Evolutionary conservation across 2,113 vertebrate genomes (phyloP).

Genomic region (Ahaetulla prasina): DNA sequence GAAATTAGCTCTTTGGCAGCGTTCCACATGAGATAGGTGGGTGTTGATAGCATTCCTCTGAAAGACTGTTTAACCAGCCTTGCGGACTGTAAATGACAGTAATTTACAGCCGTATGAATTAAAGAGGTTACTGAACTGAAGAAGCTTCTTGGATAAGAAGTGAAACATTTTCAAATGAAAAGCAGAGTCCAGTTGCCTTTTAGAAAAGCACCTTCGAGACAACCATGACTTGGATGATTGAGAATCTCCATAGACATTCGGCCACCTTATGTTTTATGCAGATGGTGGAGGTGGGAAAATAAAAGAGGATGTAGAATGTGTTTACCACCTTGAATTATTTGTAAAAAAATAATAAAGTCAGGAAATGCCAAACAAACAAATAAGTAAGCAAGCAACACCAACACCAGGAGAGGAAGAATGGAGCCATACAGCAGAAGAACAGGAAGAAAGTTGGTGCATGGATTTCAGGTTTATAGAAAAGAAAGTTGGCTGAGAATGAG

Average conservation of each 20-base stretch:
- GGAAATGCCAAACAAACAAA: background rate
- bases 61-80: too few relatives aligned
- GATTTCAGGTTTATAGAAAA: background rate
- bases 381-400: background rate
- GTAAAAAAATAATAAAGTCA: background rate
- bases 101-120: too few relatives aligned
- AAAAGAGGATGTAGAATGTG: background rate
- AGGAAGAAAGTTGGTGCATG: background rate
- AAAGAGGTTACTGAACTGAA: too few relatives aligned
- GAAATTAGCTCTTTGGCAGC: too few relatives aligned
- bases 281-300: background rate
- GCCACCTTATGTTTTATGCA: background rate
- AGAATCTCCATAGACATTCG: background rate
- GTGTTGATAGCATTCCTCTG: too few relatives aligned
- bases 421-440: background rate
- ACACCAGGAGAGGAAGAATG: background rate
- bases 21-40: too few relatives aligned
- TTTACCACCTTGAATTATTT: background rate
- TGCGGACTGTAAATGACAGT: too few relatives aligned
- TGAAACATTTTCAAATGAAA: background rate
- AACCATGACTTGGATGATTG: background rate
- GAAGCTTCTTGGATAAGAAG: background rate
- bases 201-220: background rate
- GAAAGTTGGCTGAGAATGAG: background rate
- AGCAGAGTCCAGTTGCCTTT: background rate